A percentile compares a stretch with the other conserved stretches of the same genome.
phyloP scores from a whole-genome alignment of 23 tunicate genomes.

The Ascidia mentula region DNA sequence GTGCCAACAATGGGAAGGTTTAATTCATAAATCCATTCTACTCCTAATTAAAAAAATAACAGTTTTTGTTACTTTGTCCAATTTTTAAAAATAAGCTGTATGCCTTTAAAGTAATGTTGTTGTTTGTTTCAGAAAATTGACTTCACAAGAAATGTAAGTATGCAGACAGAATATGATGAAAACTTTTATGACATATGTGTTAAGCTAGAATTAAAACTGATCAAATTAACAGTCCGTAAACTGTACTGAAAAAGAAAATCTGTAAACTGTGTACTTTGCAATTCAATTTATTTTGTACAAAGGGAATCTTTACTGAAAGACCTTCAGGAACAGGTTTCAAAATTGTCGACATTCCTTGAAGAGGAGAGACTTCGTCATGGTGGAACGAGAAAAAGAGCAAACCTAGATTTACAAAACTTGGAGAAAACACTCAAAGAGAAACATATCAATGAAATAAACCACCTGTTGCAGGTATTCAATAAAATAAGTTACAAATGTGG shows the following conservation, averaged over 20 bases:
- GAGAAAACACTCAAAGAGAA: conserved; percentile 19
- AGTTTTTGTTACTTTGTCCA: neutral
- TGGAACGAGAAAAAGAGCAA: conserved; percentile 72
- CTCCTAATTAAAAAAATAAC: too few relatives aligned
- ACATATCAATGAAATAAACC: conserved; percentile 23
- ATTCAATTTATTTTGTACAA: neutral
- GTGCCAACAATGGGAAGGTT: neutral
- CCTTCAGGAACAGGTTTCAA: conserved; percentile 63
- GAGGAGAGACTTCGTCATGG: conserved; percentile 87
- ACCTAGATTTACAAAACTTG: conserved; percentile 35
- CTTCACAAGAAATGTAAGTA: conserved; percentile 51
- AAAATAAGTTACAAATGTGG: neutral
- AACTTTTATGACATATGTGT: too few relatives aligned
- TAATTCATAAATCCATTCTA: neutral
- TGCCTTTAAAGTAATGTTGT: neutral
- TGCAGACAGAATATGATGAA: too few relatives aligned
- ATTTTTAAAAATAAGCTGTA: neutral
- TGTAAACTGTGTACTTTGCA: neutral
- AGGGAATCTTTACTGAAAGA: conserved; percentile 66
- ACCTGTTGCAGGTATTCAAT: conserved; percentile 25
- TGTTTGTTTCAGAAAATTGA: conserved; percentile 54
- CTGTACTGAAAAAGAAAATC: too few relatives aligned
- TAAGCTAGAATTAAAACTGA: too few relatives aligned
- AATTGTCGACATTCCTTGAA: conserved; percentile 62
- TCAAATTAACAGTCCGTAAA: too few relatives aligned